These are phyloP conservation scores for Guaruba guarouba DNA, from an alignment of 2,113 vertebrate genomes.

Conservation along the genomic window DNA sequence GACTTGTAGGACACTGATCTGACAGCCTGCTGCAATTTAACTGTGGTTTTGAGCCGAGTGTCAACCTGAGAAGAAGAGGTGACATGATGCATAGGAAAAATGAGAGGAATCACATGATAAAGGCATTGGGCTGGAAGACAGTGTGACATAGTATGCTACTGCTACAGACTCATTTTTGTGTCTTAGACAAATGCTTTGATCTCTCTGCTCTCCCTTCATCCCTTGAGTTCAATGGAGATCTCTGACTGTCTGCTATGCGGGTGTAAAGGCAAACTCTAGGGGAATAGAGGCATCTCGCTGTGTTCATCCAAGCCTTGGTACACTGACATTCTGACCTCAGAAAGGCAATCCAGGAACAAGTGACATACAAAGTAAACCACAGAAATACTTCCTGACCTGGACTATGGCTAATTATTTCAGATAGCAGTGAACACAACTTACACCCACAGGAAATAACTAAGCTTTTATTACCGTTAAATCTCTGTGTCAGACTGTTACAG, in stretches of 20 bases:
- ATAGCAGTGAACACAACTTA: not conserved
- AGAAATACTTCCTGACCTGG: not conserved
- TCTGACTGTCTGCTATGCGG: accelerated
- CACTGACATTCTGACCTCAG: not conserved
- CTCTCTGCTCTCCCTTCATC: not conserved
- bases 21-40: not conserved
- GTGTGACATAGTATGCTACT: not conserved
- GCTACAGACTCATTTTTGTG: not conserved
- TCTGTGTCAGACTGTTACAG: not conserved
- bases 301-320: not conserved
- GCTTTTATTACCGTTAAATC: not conserved
- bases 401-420: accelerated
- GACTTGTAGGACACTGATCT: not conserved
- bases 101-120: not conserved
- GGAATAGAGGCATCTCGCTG: not conserved
- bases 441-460: not conserved
- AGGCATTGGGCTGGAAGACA: not conserved
- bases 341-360: not conserved
- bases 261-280: not conserved
- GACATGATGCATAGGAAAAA: accelerated
- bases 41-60: not conserved
- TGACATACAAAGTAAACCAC: not conserved
- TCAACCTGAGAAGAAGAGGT: not conserved
- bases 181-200: not conserved
- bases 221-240: not conserved